phyloP scores from a whole-genome alignment of 2,888 invertebrate genomes.

The Mayetiola destructor region DNA sequence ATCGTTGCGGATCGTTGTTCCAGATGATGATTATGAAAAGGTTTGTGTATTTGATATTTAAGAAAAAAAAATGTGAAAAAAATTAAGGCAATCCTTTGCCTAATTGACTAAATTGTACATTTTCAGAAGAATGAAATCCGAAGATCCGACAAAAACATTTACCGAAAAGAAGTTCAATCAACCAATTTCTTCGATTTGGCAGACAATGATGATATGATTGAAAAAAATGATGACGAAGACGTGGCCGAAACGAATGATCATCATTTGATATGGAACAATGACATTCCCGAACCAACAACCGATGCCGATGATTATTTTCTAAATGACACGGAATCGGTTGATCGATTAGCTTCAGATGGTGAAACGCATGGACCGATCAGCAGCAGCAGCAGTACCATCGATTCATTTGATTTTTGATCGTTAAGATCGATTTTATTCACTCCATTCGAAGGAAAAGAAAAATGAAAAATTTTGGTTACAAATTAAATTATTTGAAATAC shows the following conservation, averaged over 20 bases:
- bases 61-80: not conserved
- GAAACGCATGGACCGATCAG: not conserved
- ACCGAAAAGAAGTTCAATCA: not conserved
- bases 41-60: constrained; percentile 14
- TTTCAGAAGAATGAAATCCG: not conserved
- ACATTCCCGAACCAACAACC: not conserved
- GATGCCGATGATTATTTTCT: not conserved
- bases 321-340: constrained; percentile 4
- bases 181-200: too few species aligned
- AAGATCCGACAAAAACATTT: not conserved
- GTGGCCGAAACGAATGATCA: too few species aligned
- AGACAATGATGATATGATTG: too few species aligned
- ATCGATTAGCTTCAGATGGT: not conserved
- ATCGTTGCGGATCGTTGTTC: constrained; percentile 28
- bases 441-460: too few species aligned
- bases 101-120: not conserved
- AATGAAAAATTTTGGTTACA: too few species aligned
- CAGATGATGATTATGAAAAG: constrained; percentile 31
- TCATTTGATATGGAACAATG: too few species aligned
- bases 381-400: constrained; percentile 5
- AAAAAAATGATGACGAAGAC: too few species aligned
- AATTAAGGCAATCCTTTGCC: not conserved
- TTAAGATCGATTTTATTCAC: too few species aligned
- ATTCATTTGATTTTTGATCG: not conserved
- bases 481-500: too few species aligned